Evolutionary conservation across 1,140 invertebrate species (phyloP).

Genomic region (Drosophila funebris): DNA sequence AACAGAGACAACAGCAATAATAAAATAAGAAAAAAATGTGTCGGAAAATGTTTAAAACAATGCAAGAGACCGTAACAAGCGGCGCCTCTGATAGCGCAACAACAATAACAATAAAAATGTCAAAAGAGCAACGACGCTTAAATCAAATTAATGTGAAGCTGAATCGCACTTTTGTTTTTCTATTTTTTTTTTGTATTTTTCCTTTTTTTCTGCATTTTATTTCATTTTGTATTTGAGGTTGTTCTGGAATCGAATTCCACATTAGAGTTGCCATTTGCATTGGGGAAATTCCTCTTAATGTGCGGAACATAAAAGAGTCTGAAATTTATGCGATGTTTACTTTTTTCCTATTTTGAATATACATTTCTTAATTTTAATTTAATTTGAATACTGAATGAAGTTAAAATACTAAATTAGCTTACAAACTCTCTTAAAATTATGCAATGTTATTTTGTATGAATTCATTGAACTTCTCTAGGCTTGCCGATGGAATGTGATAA

Average conservation of each 20-base stretch:
- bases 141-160: conserved; percentile 55
- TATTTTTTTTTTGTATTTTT: neutral
- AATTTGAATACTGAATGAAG: neutral
- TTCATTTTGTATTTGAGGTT: conserved; percentile 19
- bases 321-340: neutral
- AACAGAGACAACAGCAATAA: conserved; percentile 4
- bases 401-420: too few species aligned
- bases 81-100: conserved; percentile 52
- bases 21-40: conserved; percentile 57
- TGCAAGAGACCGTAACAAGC: conserved; percentile 58
- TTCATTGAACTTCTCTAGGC: too few species aligned
- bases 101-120: conserved; percentile 58
- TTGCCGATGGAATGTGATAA: too few species aligned
- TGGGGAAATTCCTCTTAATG: neutral
- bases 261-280: neutral
- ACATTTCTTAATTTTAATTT: neutral
- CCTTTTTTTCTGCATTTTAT: neutral
- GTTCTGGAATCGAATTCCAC: conserved; percentile 22
- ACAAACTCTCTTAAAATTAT: too few species aligned
- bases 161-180: conserved; percentile 8
- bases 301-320: neutral
- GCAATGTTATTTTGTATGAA: too few species aligned
- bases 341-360: neutral
- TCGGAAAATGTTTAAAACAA: conserved; percentile 73
- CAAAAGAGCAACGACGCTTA: conserved; percentile 51